Percentiles rank a stretch among this genome's conserved stretches.
phyloP scores from a whole-genome alignment of 2,888 invertebrate species.

The Callosobruchus maculatus region DNA sequence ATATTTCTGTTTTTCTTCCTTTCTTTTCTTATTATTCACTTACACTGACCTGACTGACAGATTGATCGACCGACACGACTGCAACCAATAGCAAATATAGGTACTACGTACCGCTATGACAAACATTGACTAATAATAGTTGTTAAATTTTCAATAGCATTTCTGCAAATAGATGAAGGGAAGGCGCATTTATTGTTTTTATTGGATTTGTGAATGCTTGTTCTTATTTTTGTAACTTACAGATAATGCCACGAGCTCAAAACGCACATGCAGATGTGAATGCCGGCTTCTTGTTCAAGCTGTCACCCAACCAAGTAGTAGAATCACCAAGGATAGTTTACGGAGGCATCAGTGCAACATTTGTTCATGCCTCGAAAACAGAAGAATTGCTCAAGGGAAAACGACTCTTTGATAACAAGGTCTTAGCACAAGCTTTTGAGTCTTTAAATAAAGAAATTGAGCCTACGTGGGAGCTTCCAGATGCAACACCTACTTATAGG shows the following conservation, averaged over 20 bases:
- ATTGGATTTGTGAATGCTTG: too few species aligned
- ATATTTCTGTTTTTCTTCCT: too few species aligned
- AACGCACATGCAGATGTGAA: conserved; percentile 75
- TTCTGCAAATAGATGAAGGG: too few species aligned
- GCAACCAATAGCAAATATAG: too few species aligned
- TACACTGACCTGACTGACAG: too few species aligned
- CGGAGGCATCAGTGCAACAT: conserved; percentile 59
- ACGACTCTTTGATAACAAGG: conserved; percentile 42
- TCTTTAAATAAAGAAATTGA: conserved; percentile 57
- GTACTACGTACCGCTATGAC: too few species aligned
- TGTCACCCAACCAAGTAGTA: conserved; percentile 50
- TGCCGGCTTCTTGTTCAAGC: conserved; percentile 65
- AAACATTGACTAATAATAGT: too few species aligned
- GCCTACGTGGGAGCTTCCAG: conserved; percentile 62
- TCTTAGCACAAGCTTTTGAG: conserved; percentile 49
- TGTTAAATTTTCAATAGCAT: too few species aligned
- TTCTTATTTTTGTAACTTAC: too few species aligned
- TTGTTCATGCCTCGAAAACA: conserved; percentile 53
- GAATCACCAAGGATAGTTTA: conserved; percentile 59
- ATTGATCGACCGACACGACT: too few species aligned
- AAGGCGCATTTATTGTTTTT: too few species aligned
- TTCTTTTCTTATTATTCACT: too few species aligned
- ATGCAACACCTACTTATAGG: conserved; percentile 66
- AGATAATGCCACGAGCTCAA: conserved; percentile 71
- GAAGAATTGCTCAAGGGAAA: conserved; percentile 51